A percentile compares a stretch with the other conserved stretches of the same genome.
Conservation (phyloP, 64 coral and sea anemone species). For the Astreopora myriophthalma region DNA sequence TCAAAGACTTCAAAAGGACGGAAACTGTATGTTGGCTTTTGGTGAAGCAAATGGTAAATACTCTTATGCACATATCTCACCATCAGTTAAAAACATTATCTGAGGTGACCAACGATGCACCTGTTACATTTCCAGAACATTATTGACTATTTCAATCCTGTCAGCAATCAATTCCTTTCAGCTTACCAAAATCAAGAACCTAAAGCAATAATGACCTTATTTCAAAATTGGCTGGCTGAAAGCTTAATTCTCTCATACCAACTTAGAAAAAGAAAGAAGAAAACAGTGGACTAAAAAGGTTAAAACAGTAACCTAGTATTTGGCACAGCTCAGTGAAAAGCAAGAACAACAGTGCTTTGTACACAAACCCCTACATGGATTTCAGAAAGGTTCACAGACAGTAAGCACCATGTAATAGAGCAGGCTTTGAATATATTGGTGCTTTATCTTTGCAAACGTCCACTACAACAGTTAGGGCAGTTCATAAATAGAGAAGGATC, state of each 20-base stretch:
- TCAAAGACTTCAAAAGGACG: too few species aligned
- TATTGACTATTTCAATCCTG: background rate
- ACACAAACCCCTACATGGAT: background rate
- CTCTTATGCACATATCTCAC: background rate
- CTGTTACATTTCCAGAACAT: background rate
- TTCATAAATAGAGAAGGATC: constrained; percentile 18
- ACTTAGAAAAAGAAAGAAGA: background rate
- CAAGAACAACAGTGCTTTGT: background rate
- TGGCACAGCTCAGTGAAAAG: background rate
- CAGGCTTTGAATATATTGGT: background rate
- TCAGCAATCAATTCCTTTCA: background rate
- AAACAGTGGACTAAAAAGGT: background rate
- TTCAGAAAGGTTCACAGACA: background rate
- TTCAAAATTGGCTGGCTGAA: background rate
- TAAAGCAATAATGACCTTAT: background rate
- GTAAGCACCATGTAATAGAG: background rate
- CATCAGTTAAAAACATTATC: background rate
- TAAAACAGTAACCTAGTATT: background rate
- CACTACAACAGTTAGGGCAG: background rate
- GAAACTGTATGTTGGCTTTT: too few species aligned
- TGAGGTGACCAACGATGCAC: background rate
- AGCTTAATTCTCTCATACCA: background rate
- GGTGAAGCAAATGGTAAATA: background rate
- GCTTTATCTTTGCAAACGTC: background rate
- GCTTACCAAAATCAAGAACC: background rate